Conservation (phyloP, 2,888 invertebrate species). For the Nemotelus nigrinus region DNA sequence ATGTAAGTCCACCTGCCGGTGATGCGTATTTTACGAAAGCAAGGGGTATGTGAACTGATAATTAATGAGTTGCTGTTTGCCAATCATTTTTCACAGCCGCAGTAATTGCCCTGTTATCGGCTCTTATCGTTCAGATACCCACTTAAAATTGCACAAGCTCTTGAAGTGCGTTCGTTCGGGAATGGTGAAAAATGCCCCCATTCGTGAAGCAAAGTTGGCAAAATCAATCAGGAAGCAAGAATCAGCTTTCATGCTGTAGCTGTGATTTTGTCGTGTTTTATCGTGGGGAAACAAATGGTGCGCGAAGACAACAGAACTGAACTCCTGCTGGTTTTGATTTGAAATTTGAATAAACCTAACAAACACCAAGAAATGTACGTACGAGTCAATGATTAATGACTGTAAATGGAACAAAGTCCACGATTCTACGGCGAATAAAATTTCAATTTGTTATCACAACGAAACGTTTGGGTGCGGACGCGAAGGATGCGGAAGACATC, state of each 20-base stretch:
- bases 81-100: conserved; percentile 8
- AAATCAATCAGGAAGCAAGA: conserved; percentile 25
- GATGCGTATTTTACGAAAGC: not conserved
- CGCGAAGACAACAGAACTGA: conserved; percentile 2
- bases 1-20: not conserved
- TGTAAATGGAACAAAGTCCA: conserved; percentile 6
- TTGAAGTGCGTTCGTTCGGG: not conserved
- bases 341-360: conserved; percentile 12
- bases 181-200: not conserved
- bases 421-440: conserved; percentile 29
- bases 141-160: not conserved
- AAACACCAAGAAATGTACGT: conserved; percentile 1
- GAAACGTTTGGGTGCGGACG: not conserved
- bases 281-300: not conserved
- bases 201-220: not conserved
- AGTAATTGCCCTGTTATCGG: not conserved
- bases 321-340: conserved; percentile 27
- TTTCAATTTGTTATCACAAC: conserved; percentile 32
- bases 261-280: not conserved
- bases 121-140: not conserved
- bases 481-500: not conserved
- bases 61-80: conserved; percentile 10
- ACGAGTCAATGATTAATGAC: conserved; percentile 32
- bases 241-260: not conserved
- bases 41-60: not conserved